Conservation (phyloP, 2,888 invertebrate species). For the Graphium colonna region DNA sequence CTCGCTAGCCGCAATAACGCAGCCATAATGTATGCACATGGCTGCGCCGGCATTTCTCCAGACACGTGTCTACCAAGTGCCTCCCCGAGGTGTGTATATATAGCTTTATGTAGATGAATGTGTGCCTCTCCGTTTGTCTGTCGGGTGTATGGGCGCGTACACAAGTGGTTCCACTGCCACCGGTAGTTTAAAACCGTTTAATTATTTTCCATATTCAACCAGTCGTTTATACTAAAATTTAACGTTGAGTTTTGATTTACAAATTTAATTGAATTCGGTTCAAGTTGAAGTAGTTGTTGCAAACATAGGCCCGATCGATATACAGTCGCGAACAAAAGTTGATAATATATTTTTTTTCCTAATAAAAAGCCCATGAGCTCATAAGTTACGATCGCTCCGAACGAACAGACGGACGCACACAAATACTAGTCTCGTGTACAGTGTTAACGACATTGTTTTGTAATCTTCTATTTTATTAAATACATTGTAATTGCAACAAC, state of each 20-base stretch:
- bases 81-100: slow-evolving; percentile 66
- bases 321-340: not conserved
- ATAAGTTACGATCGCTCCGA: not conserved
- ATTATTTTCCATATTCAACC: too few relatives aligned
- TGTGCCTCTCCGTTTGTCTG: slow-evolving; percentile 55
- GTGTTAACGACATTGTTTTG: slow-evolving; percentile 65
- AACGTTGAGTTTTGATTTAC: too few relatives aligned
- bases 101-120: slow-evolving; percentile 65
- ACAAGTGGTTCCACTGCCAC: not conserved
- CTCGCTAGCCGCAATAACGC: not conserved
- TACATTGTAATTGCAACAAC: slow-evolving; percentile 45
- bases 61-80: slow-evolving; percentile 52
- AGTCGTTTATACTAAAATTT: too few relatives aligned
- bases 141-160: slow-evolving; percentile 27
- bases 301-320: too few relatives aligned
- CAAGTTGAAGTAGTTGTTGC: too few relatives aligned
- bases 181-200: not conserved
- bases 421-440: slow-evolving; percentile 59
- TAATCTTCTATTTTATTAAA: slow-evolving; percentile 63
- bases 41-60: not conserved
- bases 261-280: too few relatives aligned
- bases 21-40: not conserved
- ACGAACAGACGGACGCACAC: slow-evolving; percentile 35
- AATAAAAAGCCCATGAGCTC: too few relatives aligned
- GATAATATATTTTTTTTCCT: too few relatives aligned